phyloP scores from a whole-genome alignment of 2,113 vertebrate genomes.

The Archilochus colubris region DNA sequence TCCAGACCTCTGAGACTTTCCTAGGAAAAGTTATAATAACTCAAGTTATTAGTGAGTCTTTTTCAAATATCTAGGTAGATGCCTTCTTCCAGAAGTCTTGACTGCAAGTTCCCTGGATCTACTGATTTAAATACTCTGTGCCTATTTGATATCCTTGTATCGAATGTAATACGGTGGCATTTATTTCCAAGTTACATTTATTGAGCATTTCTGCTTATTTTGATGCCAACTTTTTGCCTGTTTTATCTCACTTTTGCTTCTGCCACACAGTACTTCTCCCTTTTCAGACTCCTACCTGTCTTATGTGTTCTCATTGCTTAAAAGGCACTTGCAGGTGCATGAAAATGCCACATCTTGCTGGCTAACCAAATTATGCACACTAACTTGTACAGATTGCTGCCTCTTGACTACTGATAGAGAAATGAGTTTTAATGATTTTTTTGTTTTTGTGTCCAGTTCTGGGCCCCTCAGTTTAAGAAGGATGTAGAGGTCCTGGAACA shows the following conservation, averaged over 20 bases:
- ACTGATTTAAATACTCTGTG: background rate
- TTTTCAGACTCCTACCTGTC: background rate
- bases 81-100: background rate
- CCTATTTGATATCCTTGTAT: background rate
- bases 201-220: background rate
- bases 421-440: background rate
- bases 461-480: too few species aligned
- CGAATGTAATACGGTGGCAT: background rate
- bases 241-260: background rate
- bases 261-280: background rate
- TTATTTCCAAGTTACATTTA: background rate
- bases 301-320: background rate
- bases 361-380: rapidly evolving
- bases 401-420: background rate
- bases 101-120: background rate
- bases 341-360: rapidly evolving
- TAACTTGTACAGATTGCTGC: background rate
- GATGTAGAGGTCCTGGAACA: too few species aligned
- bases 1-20: background rate
- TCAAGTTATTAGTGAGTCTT: background rate
- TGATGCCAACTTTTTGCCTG: background rate
- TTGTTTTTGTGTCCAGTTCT: too few species aligned
- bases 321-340: background rate
- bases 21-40: background rate
- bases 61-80: background rate